Base-by-base conservation (phyloP, 2,888 invertebrate species). In the Lottia scabra region DNA sequence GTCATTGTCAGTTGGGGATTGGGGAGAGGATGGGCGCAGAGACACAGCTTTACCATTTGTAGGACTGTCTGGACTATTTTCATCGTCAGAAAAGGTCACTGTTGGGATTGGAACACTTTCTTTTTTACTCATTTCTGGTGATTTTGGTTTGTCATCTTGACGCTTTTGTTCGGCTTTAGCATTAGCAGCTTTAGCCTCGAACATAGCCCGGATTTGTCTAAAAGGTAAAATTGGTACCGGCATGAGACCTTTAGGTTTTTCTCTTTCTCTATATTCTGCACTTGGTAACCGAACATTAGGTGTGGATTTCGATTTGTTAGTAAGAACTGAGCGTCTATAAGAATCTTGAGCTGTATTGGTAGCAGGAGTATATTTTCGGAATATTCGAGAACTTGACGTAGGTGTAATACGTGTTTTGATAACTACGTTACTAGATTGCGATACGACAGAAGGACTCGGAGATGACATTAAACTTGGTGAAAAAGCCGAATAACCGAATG, bases 221-320 rank as follows among this genome's bases (percentile, higher is more conserved):
- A 86, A 86, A 71, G 86, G 84, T 67, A 86, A 83, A 64, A 86
- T 85, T 13, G 86, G 82, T 45, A 86, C 85, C 26, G 85, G 85
- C 78, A 83, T 84, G 3, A 85, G 75, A 62, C 80, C 80, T 74
- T 82, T 83, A 15, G 81, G 75, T 73, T 84, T 82, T 26, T 84
- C 84, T 65, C 75, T 77, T 23, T 82, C 80, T 70, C 86, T 76
- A 66, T 80, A 81, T 78, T 81, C 85, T 43, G 85, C 85, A 76
- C 86, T 87, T 23, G 87, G 87, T 43, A 87, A 76, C 66, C 78
- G 75, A 46, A 82, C 77, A 45, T 74, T 69, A 10, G 78, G 66
- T 62, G 78, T 23, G 72, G 67, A n/a, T 46, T 68, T 70, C 6
- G 65, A 46, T 8, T 45, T 26, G 10, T 13, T 16, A 5, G 65